Conservation (phyloP, 2,113 vertebrate genomes). For the Bubo bubo region DNA sequence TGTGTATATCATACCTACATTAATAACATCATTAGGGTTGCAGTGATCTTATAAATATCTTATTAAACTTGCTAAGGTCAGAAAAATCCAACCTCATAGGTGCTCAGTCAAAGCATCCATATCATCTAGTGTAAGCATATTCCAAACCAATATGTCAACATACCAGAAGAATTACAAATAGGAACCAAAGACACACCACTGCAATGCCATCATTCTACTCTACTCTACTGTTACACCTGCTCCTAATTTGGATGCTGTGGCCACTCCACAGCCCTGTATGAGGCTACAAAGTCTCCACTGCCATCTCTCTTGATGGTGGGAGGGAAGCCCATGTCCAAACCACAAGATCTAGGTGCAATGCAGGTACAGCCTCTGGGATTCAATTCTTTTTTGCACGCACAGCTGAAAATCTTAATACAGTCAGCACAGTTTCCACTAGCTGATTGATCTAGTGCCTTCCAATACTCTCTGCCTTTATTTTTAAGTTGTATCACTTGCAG, state of each 20-base stretch:
- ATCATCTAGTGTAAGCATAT: neutral
- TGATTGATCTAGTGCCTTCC: neutral
- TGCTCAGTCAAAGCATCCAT: neutral
- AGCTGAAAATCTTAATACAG: neutral
- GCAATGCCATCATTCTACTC: neutral
- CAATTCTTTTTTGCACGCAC: neutral
- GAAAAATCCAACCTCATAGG: neutral
- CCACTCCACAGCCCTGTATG: neutral
- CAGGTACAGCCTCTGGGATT: neutral
- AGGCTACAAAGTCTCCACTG: no score
- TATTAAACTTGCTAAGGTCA: neutral
- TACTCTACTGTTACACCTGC: neutral
- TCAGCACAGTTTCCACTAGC: neutral
- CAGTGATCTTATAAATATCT: neutral
- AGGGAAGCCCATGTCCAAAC: fast-evolving
- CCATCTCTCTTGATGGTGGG: neutral
- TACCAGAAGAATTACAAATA: neutral
- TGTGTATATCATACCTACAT: neutral
- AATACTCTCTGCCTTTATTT: neutral
- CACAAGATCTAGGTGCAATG: neutral
- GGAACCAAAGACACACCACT: neutral
- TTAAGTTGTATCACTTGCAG: neutral
- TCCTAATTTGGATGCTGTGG: fast-evolving
- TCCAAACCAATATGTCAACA: neutral
- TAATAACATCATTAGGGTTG: neutral